Evolutionary conservation across 1,140 invertebrate species (phyloP), one percentile per base, ranked within the genome.

Genomic region (Nasonia longicornis): DNA sequence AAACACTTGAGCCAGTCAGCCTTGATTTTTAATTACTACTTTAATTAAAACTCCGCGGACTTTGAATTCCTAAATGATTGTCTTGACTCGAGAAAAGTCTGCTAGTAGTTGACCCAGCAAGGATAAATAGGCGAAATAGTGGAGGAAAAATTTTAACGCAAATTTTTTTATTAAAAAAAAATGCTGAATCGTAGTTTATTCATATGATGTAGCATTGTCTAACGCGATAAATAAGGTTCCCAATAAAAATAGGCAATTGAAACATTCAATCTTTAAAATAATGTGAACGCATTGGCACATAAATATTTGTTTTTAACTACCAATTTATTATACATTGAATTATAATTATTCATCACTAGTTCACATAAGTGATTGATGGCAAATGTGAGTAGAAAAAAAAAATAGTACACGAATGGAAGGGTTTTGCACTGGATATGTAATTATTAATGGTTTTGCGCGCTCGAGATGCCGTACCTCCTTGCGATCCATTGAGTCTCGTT

Each of bases 1-100:
- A 80, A 81, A 81, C 73, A 76, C 75, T 71, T 73, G 31, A 29
- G 72, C 74, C 52, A 22, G 42, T 48, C 42, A 74, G 76, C 22
- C 81, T 82, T 82, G 80, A 81, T 81, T 81, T 81, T 77, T 81
- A 81, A 81, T 81, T 81, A 81, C 80, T 81, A 73, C 75, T 81
- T 77, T 81, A 81, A 81, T 81, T 81, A 81, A 81, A 77, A 73
- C 70, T 73, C 67, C 64, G 79, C 79, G 72, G 64, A 81, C 72
- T 81, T 81, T 72, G 80, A 73, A 81, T 81, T 81, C 58, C 48
- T 81, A 77, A 81, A 81, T 73, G 80, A 81, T 81, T 81, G 79
- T 69, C 73, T 80, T 80, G 63, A 69, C 79, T 74, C 58, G 72
- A 31, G 63, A 63, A 71, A 71, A 58, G 66, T 67, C 45, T 29